phyloP scores from a whole-genome alignment of 2,113 vertebrate species.

The Heterochromis multidens region DNA sequence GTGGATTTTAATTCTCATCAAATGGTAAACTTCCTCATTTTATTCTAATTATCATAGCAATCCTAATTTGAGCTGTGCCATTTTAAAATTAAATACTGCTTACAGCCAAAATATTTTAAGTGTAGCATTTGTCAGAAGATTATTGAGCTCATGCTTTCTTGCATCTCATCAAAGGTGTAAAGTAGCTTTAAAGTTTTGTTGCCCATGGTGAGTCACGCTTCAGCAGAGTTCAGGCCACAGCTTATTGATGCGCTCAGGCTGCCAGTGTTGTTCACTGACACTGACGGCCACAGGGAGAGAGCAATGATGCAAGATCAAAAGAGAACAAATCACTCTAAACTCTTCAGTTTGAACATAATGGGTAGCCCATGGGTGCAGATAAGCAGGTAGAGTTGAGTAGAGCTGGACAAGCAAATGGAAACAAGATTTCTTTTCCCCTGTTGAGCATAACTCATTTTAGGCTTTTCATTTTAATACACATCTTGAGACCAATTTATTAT shows the following conservation, averaged over 20 bases:
- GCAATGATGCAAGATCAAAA: constrained; percentile 22
- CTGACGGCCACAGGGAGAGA: not conserved
- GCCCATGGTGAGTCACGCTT: constrained; percentile 14
- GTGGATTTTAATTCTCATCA: not conserved
- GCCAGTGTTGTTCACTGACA: constrained; percentile 8
- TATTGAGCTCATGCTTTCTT: not conserved
- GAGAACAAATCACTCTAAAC: constrained; percentile 19
- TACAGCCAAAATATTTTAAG: constrained; percentile 11
- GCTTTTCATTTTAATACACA: not conserved
- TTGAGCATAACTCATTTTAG: not conserved
- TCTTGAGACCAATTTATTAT: constrained; percentile 10
- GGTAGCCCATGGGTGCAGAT: not conserved
- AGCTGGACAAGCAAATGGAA: not conserved
- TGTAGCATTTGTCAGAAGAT: constrained; percentile 17
- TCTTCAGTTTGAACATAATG: constrained; percentile 14
- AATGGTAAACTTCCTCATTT: not conserved
- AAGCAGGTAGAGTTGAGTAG: not conserved
- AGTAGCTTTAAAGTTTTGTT: constrained; percentile 9
- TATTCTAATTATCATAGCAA: not conserved
- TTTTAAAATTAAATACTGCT: not conserved
- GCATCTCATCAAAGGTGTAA: constrained; percentile 12
- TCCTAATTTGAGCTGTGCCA: not conserved
- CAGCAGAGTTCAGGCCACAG: constrained; percentile 5
- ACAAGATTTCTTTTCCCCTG: not conserved
- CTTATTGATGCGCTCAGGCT: constrained; percentile 18